These are phyloP conservation scores for Amphimallon solstitiale DNA, from an alignment of 2,888 invertebrate species.

Conservation along the genomic window DNA sequence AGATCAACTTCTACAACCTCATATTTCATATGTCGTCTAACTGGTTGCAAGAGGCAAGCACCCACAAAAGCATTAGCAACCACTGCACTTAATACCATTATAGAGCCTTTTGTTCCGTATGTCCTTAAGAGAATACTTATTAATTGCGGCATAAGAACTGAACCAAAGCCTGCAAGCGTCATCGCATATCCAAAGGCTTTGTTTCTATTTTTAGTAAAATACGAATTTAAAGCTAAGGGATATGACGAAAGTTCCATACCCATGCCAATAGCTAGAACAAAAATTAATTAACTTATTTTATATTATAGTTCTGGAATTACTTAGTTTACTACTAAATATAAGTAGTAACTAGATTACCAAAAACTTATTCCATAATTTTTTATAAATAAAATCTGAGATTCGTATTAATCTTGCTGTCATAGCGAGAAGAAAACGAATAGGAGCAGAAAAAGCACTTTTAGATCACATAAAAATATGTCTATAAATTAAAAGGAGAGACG, in stretches of 20 bases:
- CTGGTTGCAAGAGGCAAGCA: slow-evolving; percentile 72
- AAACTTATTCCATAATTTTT: too few species aligned
- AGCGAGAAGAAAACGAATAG: too few species aligned
- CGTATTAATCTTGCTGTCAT: too few species aligned
- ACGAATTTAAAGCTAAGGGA: slow-evolving; percentile 33
- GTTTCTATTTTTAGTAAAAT: slow-evolving; percentile 31
- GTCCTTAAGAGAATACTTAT: slow-evolving; percentile 67
- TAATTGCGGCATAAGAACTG: slow-evolving; percentile 73
- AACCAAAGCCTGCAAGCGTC: slow-evolving; percentile 75
- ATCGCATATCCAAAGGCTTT: slow-evolving; percentile 50
- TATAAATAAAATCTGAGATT: too few species aligned
- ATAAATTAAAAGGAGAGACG: too few species aligned
- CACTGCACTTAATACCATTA: slow-evolving; percentile 71
- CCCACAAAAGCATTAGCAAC: slow-evolving; percentile 71
- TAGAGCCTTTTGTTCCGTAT: slow-evolving; percentile 71
- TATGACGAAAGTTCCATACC: slow-evolving; percentile 34
- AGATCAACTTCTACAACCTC: slow-evolving; percentile 36
- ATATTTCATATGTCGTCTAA: slow-evolving; percentile 70
- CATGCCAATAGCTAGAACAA: slow-evolving; percentile 46
- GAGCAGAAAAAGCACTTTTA: too few species aligned
- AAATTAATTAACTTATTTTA: too few species aligned
- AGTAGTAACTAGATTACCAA: too few species aligned
- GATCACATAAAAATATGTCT: too few species aligned
- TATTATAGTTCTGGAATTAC: too few species aligned
- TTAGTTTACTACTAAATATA: too few species aligned